Evolutionary conservation across 2,888 invertebrate species (phyloP).

Genomic region (Cantharis nigra): DNA sequence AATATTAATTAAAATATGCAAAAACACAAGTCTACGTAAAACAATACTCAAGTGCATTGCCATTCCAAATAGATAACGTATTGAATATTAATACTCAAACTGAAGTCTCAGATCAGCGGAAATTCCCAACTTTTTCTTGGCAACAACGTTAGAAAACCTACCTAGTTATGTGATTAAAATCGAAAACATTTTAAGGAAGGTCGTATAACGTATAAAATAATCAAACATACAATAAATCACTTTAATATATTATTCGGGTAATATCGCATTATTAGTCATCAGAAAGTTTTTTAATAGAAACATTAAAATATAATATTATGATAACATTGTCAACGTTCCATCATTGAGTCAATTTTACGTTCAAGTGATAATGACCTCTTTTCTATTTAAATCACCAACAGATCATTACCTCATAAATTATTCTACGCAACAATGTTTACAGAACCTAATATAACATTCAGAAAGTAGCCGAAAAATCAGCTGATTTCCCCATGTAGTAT

Average conservation of each 20-base stretch:
- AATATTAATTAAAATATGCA: neutral
- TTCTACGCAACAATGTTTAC: neutral
- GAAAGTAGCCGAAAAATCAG: neutral
- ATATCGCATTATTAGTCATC: neutral
- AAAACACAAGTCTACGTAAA: constrained; percentile 1
- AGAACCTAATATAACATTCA: neutral
- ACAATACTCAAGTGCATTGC: constrained; percentile 12
- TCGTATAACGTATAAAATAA: neutral
- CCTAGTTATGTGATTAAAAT: constrained; percentile 11
- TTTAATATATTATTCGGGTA: neutral
- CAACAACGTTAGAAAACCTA: constrained; percentile 12
- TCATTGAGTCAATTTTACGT: neutral
- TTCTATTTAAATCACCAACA: neutral
- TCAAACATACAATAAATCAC: neutral
- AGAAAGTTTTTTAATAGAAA: neutral
- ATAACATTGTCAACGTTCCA: neutral
- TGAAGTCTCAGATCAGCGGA: constrained; percentile 15
- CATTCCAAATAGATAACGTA: constrained; percentile 1
- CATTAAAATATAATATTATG: neutral
- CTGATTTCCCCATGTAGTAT: neutral
- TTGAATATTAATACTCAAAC: constrained; percentile 17
- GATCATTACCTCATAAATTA: neutral
- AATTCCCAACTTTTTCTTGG: constrained; percentile 23
- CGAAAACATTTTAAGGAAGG: constrained; percentile 1
- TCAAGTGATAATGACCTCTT: neutral